Evolutionary conservation across 2,113 vertebrate genomes (phyloP), one percentile per base, ranked within the genome.

Genomic region (Eulemur macaco): DNA sequence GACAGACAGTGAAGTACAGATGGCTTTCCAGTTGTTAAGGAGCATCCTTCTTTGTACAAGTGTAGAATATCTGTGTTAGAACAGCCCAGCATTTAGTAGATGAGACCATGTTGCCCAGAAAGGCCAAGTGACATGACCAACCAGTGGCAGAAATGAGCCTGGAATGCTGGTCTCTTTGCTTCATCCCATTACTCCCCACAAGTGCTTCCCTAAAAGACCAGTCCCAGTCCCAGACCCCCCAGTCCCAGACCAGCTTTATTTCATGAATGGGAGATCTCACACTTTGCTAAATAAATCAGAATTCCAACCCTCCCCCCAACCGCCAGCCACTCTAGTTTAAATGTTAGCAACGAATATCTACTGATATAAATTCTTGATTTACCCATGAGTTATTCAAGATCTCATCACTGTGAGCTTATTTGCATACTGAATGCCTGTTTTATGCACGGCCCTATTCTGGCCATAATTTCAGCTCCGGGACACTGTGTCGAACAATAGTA

Each of bases 401-500:
- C 90, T 88, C 37, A 90, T 90, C 54, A 66, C 63, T 39, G 18
- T 91, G 88, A 81, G 63, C 60, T 93, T 91, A 81, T 81, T 76
- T 76, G 52, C 54, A 90, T 85, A 90, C 42, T 5, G 9, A 96
- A 71, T 69, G 81, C 58, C 29, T 93, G 52, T 64, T 94, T 95
- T 54, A 83, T 86, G 86, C 47, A 83, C 68, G 74, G 71, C 20
- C 73, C 74, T 86, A 6, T 95, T 89, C 50, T 89, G 34, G 64
- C 27, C 74, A 87, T 84, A 92, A 80, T 89, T 89, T 94, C 69
- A 76, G 56, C 63, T 87, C 68, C 69, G 50, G 94, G 54, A 78
- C 54, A 92, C 23, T 85, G 21, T 77, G 94, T 97, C 96, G 97
- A 97, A 95, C 58, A 96, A 89, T 37, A 54, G 78, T 54, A 64